Evolutionary conservation across 1,140 invertebrate species (phyloP).

Genomic region (Reticulitermes speratus): DNA sequence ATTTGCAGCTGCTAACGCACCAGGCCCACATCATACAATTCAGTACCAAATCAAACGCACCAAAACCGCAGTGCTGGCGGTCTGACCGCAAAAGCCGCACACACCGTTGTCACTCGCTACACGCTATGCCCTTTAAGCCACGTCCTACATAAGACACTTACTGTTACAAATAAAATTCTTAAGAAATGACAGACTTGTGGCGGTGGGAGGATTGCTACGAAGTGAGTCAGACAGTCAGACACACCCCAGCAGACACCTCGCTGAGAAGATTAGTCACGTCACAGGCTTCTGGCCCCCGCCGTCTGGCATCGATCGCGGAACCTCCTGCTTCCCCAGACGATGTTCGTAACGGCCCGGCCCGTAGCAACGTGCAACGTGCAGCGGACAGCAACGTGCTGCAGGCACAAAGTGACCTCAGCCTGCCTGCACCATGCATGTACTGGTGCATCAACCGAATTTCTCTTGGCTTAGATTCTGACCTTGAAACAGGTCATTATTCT

Average conservation of each 20-base stretch:
- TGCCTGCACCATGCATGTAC: neutral
- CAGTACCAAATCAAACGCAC: too few species aligned
- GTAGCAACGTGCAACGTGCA: neutral
- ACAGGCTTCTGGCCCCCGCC: neutral
- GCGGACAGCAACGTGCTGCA: neutral
- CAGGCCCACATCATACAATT: too few species aligned
- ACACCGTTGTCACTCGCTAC: too few species aligned
- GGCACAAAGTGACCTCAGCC: neutral
- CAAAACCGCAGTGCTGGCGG: too few species aligned
- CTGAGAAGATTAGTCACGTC: conserved; percentile 5
- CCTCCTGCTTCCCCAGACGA: neutral
- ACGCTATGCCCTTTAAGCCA: too few species aligned
- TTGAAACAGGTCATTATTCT: conserved; percentile 1
- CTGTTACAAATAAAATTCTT: too few species aligned
- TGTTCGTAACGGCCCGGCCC: neutral
- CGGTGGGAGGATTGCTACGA: neutral
- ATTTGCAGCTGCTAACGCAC: too few species aligned
- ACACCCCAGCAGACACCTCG: neutral
- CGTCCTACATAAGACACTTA: too few species aligned
- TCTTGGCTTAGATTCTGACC: neutral
- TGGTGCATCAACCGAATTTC: neutral
- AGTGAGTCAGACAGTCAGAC: too few species aligned
- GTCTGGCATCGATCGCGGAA: conserved; percentile 12
- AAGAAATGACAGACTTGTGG: neutral
- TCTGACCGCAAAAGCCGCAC: too few species aligned